Conservation (phyloP, 2,797 vertebrate species). For the Salmo trutta region DNA sequence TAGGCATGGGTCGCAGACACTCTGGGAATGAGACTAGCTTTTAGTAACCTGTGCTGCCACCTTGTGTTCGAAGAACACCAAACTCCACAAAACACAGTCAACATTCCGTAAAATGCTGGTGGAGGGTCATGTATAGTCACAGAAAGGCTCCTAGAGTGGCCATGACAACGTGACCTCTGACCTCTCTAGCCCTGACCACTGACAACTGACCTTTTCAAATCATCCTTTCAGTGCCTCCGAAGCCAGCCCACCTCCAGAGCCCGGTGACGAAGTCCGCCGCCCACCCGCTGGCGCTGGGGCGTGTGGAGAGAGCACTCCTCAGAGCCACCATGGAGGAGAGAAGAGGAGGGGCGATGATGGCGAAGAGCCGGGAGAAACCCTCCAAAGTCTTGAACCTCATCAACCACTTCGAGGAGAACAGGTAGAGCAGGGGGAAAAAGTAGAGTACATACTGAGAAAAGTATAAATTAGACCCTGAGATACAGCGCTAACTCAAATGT, state of each 20-base stretch:
- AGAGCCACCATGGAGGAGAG: constrained; percentile 67
- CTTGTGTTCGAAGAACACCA: constrained; percentile 42
- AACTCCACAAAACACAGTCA: background rate
- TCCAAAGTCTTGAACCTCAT: constrained; percentile 80
- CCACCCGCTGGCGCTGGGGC: constrained; percentile 35
- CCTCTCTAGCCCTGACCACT: constrained; percentile 2
- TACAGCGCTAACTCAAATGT: constrained; percentile 6
- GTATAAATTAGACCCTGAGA: background rate
- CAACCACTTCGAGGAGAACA: constrained; percentile 79
- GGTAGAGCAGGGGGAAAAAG: constrained; percentile 53
- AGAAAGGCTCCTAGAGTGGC: background rate
- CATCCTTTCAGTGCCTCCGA: constrained; percentile 74
- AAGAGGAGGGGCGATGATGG: constrained; percentile 39
- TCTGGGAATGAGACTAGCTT: background rate
- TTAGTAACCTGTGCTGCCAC: constrained; percentile 48
- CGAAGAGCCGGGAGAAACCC: constrained; percentile 54
- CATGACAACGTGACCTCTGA: background rate
- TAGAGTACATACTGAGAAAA: background rate
- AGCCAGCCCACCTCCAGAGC: constrained; percentile 76
- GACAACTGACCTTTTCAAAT: background rate
- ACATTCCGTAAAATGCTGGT: background rate
- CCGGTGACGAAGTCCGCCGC: constrained; percentile 62
- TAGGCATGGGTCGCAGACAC: background rate
- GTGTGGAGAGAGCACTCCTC: constrained; percentile 33
- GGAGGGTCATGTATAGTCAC: too few relatives aligned